phyloP scores from a whole-genome alignment of 2,797 vertebrate species.

The Typhlichthys eigenmanni region DNA sequence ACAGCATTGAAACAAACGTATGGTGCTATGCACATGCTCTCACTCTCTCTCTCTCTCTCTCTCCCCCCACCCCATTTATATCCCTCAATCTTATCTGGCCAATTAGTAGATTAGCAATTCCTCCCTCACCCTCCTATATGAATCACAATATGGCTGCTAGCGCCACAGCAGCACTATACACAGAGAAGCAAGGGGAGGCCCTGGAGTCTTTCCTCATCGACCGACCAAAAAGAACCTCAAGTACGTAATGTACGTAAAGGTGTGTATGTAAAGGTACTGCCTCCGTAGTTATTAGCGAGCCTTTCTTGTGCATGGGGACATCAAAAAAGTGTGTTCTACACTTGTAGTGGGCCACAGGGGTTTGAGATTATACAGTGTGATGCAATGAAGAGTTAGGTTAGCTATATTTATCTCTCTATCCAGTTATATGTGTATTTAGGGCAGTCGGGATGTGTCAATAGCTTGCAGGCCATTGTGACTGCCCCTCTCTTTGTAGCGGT shows the following conservation, averaged over 20 bases:
- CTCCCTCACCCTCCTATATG: slow-evolving; percentile 37
- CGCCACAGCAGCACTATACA: slow-evolving; percentile 6
- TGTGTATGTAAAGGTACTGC: background rate
- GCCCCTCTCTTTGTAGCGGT: slow-evolving; percentile 17
- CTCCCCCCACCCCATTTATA: slow-evolving; percentile 23
- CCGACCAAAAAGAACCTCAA: slow-evolving; percentile 33
- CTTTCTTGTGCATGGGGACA: background rate
- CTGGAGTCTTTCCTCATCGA: slow-evolving; percentile 35
- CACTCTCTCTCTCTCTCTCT: slow-evolving; percentile 4
- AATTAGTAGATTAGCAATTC: slow-evolving; percentile 6
- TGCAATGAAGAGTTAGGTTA: slow-evolving; percentile 23
- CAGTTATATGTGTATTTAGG: too few relatives aligned
- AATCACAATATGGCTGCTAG: slow-evolving; percentile 55
- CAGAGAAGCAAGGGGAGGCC: slow-evolving; percentile 17
- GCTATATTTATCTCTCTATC: slow-evolving; percentile 11
- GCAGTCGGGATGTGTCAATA: slow-evolving; percentile 18
- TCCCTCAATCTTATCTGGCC: slow-evolving; percentile 15
- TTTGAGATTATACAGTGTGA: slow-evolving; percentile 20
- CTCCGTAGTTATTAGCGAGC: slow-evolving; percentile 7
- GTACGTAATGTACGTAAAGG: slow-evolving; percentile 4
- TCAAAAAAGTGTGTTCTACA: slow-evolving; percentile 32
- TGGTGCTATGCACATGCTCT: background rate
- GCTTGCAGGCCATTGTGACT: slow-evolving; percentile 34
- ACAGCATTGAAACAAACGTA: slow-evolving; percentile 1
- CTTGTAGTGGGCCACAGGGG: slow-evolving; percentile 34